Percentiles rank a stretch among this genome's conserved stretches.
Conservation (phyloP, 1,140 invertebrate species). For the Rhizoglyphus robini region DNA sequence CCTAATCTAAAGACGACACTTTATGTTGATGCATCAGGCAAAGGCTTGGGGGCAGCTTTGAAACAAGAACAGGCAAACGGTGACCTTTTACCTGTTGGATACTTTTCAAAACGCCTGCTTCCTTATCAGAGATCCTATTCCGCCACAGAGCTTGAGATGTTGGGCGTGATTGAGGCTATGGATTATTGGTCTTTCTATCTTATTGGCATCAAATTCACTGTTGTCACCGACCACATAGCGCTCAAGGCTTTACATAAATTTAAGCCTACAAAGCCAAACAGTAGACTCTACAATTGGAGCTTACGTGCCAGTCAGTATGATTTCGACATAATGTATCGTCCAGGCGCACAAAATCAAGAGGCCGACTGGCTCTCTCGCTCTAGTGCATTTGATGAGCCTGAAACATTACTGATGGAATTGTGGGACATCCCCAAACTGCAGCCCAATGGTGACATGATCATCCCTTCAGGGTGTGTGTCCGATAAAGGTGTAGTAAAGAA, state of each 20-base stretch:
- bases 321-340: no score
- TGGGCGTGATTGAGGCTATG: constrained; percentile 18
- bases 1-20: constrained; percentile 22
- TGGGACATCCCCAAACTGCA: no score
- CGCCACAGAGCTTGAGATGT: constrained; percentile 13
- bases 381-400: no score
- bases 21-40: constrained; percentile 30
- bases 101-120: background rate
- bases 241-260: background rate
- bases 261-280: background rate
- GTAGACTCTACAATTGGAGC: no score
- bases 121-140: constrained; percentile 7
- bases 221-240: constrained; percentile 16
- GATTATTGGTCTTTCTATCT: constrained; percentile 18
- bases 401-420: no score
- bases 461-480: no score
- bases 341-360: no score
- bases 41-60: constrained; percentile 31
- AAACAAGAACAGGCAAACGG: constrained; percentile 24
- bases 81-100: background rate
- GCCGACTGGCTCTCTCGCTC: no score
- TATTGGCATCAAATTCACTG: constrained; percentile 10
- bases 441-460: no score
- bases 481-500: no score
- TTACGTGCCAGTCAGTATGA: no score